These are phyloP conservation scores for Anabacerthia variegaticeps DNA, from an alignment of 2,797 vertebrate species.

Conservation along the genomic window DNA sequence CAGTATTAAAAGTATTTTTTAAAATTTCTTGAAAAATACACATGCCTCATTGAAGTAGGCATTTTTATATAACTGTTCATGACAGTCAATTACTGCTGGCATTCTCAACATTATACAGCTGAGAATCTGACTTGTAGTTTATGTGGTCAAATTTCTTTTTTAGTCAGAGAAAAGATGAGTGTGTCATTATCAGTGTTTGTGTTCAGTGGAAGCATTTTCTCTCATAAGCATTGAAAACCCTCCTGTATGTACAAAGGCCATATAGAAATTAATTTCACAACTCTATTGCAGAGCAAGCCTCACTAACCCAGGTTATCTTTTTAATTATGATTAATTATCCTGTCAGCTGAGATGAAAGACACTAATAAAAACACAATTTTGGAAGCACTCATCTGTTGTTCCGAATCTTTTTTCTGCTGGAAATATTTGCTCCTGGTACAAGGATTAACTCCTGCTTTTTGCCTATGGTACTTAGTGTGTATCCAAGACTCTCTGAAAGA, in stretches of 20 bases:
- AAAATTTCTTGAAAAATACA: not conserved
- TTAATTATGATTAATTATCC: slow-evolving; percentile 49
- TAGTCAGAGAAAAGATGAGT: not conserved
- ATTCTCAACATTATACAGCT: not conserved
- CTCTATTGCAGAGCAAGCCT: not conserved
- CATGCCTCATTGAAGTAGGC: not conserved
- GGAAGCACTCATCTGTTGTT: not conserved
- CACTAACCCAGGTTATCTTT: slow-evolving; percentile 26
- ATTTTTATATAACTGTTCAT: not conserved
- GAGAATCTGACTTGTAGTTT: not conserved
- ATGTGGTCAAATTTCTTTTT: not conserved
- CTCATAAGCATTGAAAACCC: not conserved
- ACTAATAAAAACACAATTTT: slow-evolving; percentile 25
- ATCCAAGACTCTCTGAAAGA: not conserved
- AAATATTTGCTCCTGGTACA: not conserved
- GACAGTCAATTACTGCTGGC: not conserved
- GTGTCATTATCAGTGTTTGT: not conserved
- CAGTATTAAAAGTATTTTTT: not conserved
- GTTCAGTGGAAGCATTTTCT: not conserved
- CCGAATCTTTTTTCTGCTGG: not conserved
- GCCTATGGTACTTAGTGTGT: not conserved
- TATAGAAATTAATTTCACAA: slow-evolving; percentile 27
- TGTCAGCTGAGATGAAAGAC: slow-evolving; percentile 30
- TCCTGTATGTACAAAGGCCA: not conserved
- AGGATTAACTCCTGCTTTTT: not conserved